Evolutionary conservation across 2,113 vertebrate genomes (phyloP).

Genomic region (Holacanthus passer): DNA sequence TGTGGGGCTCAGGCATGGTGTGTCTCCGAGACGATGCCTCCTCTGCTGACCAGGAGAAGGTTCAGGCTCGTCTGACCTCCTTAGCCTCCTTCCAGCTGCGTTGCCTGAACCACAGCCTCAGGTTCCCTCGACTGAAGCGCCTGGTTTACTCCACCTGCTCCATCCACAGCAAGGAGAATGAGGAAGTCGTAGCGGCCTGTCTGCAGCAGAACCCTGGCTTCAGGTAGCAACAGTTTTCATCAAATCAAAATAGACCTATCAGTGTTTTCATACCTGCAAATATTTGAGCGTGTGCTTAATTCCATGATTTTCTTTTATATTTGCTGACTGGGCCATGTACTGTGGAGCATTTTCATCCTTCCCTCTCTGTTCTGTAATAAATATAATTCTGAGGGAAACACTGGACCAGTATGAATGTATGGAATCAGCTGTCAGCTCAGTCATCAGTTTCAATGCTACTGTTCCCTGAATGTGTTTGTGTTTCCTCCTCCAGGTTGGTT

Average conservation of each 20-base stretch:
- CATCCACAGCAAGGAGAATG: slow-evolving; percentile 91
- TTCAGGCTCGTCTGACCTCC: slow-evolving; percentile 81
- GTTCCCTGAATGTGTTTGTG: neutral
- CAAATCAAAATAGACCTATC: neutral
- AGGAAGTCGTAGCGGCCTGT: slow-evolving; percentile 87
- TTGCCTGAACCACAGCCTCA: slow-evolving; percentile 87
- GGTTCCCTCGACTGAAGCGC: slow-evolving; percentile 88
- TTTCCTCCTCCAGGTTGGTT: slow-evolving; percentile 82
- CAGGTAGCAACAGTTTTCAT: slow-evolving; percentile 81
- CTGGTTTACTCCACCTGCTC: slow-evolving; percentile 97
- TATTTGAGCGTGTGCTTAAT: no score
- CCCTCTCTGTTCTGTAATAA: neutral
- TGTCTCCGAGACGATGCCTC: slow-evolving; percentile 74
- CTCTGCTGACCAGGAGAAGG: slow-evolving; percentile 54
- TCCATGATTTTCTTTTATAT: neutral
- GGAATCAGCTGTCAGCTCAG: neutral
- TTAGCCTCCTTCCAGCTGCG: slow-evolving; percentile 91
- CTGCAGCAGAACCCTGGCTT: slow-evolving; percentile 85
- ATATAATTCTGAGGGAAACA: neutral
- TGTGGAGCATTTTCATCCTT: no score
- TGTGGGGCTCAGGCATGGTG: slow-evolving; percentile 88
- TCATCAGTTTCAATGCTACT: neutral
- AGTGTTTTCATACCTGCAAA: neutral
- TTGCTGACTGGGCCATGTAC: neutral
- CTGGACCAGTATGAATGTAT: neutral